These are phyloP conservation scores for Agrotis segetum DNA, from an alignment of 2,888 invertebrate genomes.

Conservation along the genomic window DNA sequence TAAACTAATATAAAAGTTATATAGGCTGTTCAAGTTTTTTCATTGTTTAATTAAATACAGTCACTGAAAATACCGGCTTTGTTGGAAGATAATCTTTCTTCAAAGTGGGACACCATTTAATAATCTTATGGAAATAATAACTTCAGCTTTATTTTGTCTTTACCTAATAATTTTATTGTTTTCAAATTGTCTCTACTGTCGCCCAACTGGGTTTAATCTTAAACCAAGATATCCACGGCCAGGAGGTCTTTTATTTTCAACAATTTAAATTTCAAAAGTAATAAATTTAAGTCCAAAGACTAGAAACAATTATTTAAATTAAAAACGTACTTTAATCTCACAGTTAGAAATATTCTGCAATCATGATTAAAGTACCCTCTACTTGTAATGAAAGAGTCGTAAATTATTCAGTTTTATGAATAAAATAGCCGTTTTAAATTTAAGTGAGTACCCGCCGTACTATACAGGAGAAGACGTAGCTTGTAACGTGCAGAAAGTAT, in stretches of 20 bases:
- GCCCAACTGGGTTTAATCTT: slow-evolving; percentile 17
- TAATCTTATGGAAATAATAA: slow-evolving; percentile 7
- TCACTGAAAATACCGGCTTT: slow-evolving; percentile 15
- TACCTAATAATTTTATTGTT: not conserved
- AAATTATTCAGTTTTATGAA: slow-evolving; percentile 59
- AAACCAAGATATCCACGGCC: not conserved
- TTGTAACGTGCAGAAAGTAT: slow-evolving; percentile 20
- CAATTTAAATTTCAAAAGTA: not conserved
- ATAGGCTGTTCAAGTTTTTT: slow-evolving; percentile 40
- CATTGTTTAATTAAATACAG: slow-evolving; percentile 44
- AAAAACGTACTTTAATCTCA: slow-evolving; percentile 54
- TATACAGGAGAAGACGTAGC: slow-evolving; percentile 5
- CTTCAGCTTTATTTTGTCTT: not conserved
- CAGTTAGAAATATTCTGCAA: slow-evolving; percentile 49
- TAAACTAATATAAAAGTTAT: slow-evolving; percentile 38
- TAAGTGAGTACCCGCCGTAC: slow-evolving; percentile 11
- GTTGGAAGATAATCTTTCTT: slow-evolving; percentile 27
- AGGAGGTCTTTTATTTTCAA: slow-evolving; percentile 3
- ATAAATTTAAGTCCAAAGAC: slow-evolving; percentile 23
- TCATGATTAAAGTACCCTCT: slow-evolving; percentile 50
- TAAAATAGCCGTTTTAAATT: slow-evolving; percentile 48
- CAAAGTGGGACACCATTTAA: slow-evolving; percentile 22
- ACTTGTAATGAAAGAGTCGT: slow-evolving; percentile 50
- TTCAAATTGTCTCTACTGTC: slow-evolving; percentile 6
- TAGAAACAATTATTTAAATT: slow-evolving; percentile 55